A percentile compares a stretch with the other conserved stretches of the same genome.
Evolutionary conservation across 2,888 invertebrate genomes (phyloP).

Genomic region (Ormyrus pomaceus): DNA sequence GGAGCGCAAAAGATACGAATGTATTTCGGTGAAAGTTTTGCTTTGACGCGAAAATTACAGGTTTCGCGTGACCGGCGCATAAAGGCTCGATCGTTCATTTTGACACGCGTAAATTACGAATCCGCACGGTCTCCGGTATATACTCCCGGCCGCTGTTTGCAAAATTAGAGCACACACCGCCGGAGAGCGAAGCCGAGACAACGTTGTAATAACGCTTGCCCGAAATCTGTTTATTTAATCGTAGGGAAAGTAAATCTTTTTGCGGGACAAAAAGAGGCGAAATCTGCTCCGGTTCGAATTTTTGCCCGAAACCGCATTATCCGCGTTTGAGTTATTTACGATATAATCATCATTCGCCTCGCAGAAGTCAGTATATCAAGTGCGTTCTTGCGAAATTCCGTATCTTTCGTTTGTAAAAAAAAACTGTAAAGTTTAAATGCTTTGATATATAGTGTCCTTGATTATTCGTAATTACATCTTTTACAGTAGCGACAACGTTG

Average conservation of each 20-base stretch:
- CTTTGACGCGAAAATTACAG: conserved; percentile 53
- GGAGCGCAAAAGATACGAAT: conserved; percentile 28
- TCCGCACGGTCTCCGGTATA: neutral
- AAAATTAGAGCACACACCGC: conserved; percentile 48
- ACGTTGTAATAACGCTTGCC: conserved; percentile 35
- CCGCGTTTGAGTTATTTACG: too few species aligned
- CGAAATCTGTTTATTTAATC: conserved; percentile 43
- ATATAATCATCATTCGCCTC: too few species aligned
- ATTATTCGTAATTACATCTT: too few species aligned
- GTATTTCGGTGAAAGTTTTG: conserved; percentile 53
- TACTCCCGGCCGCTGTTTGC: neutral
- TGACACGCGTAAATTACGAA: conserved; percentile 39
- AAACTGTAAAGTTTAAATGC: neutral
- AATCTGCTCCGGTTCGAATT: neutral
- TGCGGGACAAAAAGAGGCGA: neutral
- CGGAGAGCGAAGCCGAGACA: conserved; percentile 23
- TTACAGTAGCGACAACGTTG: too few species aligned
- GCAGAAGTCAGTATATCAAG: too few species aligned
- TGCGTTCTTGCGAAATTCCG: too few species aligned
- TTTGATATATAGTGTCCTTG: too few species aligned
- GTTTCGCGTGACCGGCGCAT: conserved; percentile 15
- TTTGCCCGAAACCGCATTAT: too few species aligned
- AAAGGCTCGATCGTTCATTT: conserved; percentile 18
- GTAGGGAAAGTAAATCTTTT: conserved; percentile 37
- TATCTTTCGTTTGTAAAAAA: too few species aligned